A percentile compares a stretch with the other conserved stretches of the same genome.
These are phyloP conservation scores for Tubiluchus corallicola DNA, from an alignment of 2,888 invertebrate genomes.

Conservation along the genomic window DNA sequence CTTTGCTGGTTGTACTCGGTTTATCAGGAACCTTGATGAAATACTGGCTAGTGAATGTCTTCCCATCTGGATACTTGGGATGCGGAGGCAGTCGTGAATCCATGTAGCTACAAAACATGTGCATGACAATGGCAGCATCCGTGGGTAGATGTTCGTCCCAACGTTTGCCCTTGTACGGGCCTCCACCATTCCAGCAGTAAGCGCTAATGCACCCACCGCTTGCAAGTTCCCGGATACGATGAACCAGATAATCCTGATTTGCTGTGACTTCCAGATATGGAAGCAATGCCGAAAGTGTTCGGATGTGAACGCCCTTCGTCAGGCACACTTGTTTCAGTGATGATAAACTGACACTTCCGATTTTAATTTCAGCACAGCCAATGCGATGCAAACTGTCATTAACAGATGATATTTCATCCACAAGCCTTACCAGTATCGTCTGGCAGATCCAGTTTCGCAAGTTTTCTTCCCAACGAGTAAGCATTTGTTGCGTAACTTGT, in stretches of 20 bases:
- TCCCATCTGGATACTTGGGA: slow-evolving; percentile 29
- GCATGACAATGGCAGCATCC: slow-evolving; percentile 74
- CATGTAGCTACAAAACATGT: slow-evolving; percentile 63
- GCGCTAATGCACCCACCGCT: slow-evolving; percentile 70
- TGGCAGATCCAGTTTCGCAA: slow-evolving; percentile 20
- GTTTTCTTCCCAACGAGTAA: too few species aligned
- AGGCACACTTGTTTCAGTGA: slow-evolving; percentile 49
- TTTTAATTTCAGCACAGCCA: slow-evolving; percentile 25
- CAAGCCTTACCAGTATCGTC: slow-evolving; percentile 21
- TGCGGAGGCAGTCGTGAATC: slow-evolving; percentile 49
- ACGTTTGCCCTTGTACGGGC: slow-evolving; percentile 45
- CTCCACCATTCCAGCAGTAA: slow-evolving; percentile 71
- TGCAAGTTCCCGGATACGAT: slow-evolving; percentile 52
- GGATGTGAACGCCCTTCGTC: slow-evolving; percentile 37
- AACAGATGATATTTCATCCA: slow-evolving; percentile 20
- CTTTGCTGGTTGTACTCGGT: slow-evolving; percentile 29
- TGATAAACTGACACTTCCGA: slow-evolving; percentile 46
- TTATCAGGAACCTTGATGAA: slow-evolving; percentile 28
- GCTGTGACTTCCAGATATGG: slow-evolving; percentile 61
- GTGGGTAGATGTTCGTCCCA: slow-evolving; percentile 67
- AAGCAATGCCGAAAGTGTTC: slow-evolving; percentile 42
- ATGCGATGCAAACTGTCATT: slow-evolving; percentile 21
- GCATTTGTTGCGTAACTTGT: too few species aligned
- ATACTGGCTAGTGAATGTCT: slow-evolving; percentile 29
- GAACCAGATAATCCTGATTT: slow-evolving; percentile 68